These are phyloP conservation scores for Otus scops DNA, from an alignment of 2,797 vertebrate species.

Conservation along the genomic window DNA sequence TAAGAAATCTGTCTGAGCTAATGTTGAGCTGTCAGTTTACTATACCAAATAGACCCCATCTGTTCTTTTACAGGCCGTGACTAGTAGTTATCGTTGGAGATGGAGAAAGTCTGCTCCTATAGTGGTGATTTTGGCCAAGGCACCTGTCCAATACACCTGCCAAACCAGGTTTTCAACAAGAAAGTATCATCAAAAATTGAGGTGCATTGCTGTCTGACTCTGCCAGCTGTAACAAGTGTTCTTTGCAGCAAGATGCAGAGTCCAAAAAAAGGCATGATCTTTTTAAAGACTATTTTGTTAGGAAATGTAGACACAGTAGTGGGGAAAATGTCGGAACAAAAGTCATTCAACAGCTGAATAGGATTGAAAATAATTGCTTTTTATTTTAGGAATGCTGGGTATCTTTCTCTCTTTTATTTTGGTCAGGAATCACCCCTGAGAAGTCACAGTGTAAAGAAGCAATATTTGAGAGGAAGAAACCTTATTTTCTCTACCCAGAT, in stretches of 20 bases:
- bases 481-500: neutral
- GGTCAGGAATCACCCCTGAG: neutral
- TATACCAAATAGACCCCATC: neutral
- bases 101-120: neutral
- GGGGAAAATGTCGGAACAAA: neutral
- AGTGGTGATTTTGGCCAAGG: neutral
- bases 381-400: neutral
- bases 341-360: neutral
- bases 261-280: neutral
- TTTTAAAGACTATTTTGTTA: neutral
- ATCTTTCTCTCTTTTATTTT: neutral
- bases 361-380: neutral
- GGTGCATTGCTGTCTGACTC: neutral
- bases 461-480: neutral
- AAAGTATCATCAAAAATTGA: neutral
- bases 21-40: neutral
- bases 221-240: neutral
- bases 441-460: neutral
- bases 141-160: neutral
- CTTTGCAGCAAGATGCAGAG: neutral
- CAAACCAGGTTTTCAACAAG: neutral
- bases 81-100: neutral
- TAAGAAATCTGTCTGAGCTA: neutral
- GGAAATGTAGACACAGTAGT: neutral
- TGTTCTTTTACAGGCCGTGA: neutral